Evolutionary conservation across 2,797 vertebrate genomes (phyloP), one percentile per base, ranked within the genome.

Genomic region (Ciconia nigra): DNA sequence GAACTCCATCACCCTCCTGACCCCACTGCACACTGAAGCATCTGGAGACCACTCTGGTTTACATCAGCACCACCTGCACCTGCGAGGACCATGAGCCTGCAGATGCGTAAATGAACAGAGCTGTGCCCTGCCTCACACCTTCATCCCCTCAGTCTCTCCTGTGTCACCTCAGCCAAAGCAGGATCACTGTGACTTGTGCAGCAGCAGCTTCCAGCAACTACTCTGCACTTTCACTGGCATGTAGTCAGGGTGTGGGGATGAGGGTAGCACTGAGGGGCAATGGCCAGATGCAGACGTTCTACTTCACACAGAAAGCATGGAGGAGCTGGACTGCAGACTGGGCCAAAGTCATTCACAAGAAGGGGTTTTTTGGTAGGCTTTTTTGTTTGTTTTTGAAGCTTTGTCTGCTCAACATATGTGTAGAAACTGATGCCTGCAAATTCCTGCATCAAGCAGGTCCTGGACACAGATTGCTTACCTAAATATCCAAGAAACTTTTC

Each of bases 171-270:
- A 26, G n/a, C 46, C 19, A 24, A 59, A 65, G 61, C 9, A 10
- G 42, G 21, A 80, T 15, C 58, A 31, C 35, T 11, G 20, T 1
- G 11, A 55, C 65, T 33, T 1, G 0, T 7, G 26, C 72, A 55
- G 81, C 80, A 71, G 57, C 49, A 33, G 20, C 47, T n/a, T n/a
- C 31, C 47, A 59, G 21, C 22, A 59, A 22, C 31, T 17, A 5
- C 18, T 24, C 37, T 12, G 39, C 26, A 4, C 24, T 52, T 46
- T 28, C 46, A 25, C 37, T 13, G 26, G 14, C 35, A 31, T 2
- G 0, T 10, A 15, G 29, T 0, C 13, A 4, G 41, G 33, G 33
- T 13, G 8, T 9, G 25, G 31, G 33, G 33, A 13, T 5, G 19
- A 41, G 7, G 25, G 11, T 5, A 51, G 37, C 46, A 39, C 37